Base-by-base conservation (phyloP, 2,888 invertebrate genomes). In the Lasioglossum pauxillum region DNA sequence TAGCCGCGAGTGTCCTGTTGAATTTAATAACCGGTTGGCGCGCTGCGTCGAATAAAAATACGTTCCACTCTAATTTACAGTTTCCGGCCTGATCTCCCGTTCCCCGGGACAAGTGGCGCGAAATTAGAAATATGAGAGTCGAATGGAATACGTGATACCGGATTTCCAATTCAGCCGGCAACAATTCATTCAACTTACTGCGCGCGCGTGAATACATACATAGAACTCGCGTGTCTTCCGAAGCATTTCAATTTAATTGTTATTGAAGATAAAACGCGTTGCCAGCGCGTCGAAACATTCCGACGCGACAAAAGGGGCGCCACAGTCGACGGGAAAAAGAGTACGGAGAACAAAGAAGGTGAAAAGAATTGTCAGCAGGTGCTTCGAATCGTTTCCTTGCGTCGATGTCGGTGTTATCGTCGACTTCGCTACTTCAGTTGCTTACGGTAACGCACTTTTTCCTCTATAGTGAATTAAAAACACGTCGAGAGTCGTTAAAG, bases 91-190 rank as follows among this genome's bases (percentile, higher is more conserved):
- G 38, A n/a, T 46, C 12, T 12, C 23, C 49, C 8, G 19, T 27
- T 12, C 4, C 23, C 2, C 16, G 74, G 35, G 16, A 44, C 46
- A 41, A 23, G 38, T 46, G 35, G 2, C 23, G 44, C 67, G 69
- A 75, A 64, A 77, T 80, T 79, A 80, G 73, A 83, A 76, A 80
- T 72, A 83, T 57, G 71, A 79, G 73, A 60, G 83, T 16, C 14
- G 69, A 78, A 79, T 79, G 67, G 53, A 69, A 82, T 75, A 69
- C 74, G 82, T 69, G 77, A 74, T 67, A 31, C 44, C 19, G 31
- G n/a, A 46, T 74, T 53, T 53, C 27, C 77, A 64, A 77, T 44
- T 77, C 31, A 31, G 2, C 14, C 53, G 60, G n/a, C 67, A 57
- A 71, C 57, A 49, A 76, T 73, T 74, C 44, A 44, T 81, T 82